Percentiles rank a stretch among this genome's conserved stretches.
These are phyloP conservation scores for Rousettus madagascariensis DNA, from an alignment of 2,797 vertebrate genomes.

Conservation along the genomic window DNA sequence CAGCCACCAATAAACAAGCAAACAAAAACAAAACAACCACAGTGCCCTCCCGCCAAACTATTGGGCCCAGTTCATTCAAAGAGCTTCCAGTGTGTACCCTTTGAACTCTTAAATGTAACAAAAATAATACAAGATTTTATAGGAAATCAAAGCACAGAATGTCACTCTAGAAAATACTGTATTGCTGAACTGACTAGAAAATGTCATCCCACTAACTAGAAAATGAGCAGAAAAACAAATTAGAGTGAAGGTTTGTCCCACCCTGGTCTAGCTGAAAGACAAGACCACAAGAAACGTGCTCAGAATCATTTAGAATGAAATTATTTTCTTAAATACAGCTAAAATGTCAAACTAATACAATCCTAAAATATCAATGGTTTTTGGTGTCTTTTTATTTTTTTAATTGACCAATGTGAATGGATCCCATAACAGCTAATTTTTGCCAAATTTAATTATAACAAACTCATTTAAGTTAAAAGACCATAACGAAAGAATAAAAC, in stretches of 20 bases:
- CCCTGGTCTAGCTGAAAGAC: not conserved
- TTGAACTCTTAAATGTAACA: not conserved
- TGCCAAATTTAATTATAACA: constrained; percentile 51
- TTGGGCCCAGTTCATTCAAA: not conserved
- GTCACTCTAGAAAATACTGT: not conserved
- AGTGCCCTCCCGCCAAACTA: not conserved
- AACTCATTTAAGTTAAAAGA: constrained; percentile 44
- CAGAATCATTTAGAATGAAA: constrained; percentile 49
- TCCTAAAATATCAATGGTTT: constrained; percentile 29
- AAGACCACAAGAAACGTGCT: constrained; percentile 4
- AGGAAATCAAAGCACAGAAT: constrained; percentile 11
- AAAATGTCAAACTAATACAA: constrained; percentile 36
- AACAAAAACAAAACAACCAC: not conserved
- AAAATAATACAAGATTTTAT: constrained; percentile 16
- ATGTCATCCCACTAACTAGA: not conserved
- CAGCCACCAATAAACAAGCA: not conserved
- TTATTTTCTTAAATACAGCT: constrained; percentile 21
- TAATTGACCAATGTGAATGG: constrained; percentile 21
- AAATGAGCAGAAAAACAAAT: constrained; percentile 38
- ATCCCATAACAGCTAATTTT: constrained; percentile 55
- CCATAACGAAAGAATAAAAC: constrained; percentile 40
- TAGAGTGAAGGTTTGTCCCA: not conserved
- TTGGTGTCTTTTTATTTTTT: constrained; percentile 47
- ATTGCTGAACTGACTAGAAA: not conserved
- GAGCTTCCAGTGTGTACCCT: not conserved